A percentile compares a stretch with the other conserved stretches of the same genome.
phyloP scores from a whole-genome alignment of 2,888 invertebrate genomes.

The Polymixis lichenea region DNA sequence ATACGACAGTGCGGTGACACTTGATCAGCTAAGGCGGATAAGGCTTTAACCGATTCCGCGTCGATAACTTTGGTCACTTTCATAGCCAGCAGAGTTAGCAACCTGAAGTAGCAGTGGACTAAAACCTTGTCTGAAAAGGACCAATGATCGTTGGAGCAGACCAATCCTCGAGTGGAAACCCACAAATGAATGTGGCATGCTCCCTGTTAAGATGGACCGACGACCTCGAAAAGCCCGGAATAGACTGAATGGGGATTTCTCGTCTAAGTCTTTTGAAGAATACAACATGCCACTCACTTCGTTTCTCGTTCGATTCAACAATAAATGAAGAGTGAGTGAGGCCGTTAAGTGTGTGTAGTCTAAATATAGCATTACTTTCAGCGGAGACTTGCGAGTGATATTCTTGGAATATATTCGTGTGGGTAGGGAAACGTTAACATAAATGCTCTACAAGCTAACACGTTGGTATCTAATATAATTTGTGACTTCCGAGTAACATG shows the following conservation, averaged over 20 bases:
- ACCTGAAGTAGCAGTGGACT: not conserved
- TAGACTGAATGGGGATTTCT: not conserved
- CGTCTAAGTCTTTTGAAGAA: not conserved
- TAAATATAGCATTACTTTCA: not conserved
- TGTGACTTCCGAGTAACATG: constrained; percentile 1
- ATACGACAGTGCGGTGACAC: too few species aligned
- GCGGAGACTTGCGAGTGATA: not conserved
- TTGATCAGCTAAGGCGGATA: too few species aligned
- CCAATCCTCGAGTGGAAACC: not conserved
- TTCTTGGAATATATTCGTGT: not conserved
- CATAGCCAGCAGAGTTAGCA: not conserved
- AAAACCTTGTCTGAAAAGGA: too few species aligned
- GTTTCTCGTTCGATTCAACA: not conserved
- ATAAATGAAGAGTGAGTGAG: not conserved
- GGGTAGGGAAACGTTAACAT: not conserved
- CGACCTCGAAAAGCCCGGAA: not conserved
- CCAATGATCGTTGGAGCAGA: not conserved
- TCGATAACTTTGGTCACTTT: not conserved
- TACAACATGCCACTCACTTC: not conserved
- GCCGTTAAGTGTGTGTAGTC: not conserved
- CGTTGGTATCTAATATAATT: constrained; percentile 9
- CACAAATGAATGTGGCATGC: not conserved
- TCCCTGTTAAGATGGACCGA: not conserved
- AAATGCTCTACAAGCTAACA: not conserved
- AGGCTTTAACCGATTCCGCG: not conserved